phyloP scores from a whole-genome alignment of 2,888 invertebrate genomes.

The Oegoconia quadripuncta region DNA sequence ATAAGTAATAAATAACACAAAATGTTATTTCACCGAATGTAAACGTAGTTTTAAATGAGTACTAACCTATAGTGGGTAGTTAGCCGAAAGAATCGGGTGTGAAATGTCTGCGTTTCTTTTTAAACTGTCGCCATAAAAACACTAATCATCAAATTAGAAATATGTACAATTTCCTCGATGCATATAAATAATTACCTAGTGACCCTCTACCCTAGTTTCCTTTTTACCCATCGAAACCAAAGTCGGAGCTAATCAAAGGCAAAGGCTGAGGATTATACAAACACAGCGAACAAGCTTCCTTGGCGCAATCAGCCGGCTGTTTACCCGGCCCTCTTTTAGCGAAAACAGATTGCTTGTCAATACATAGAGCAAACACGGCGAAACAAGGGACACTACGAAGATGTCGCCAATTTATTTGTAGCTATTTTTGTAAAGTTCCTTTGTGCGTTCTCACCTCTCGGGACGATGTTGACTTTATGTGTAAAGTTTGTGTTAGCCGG shows the following conservation, averaged over 20 bases:
- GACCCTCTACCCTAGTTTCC: slow-evolving; percentile 23
- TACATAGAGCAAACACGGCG: slow-evolving; percentile 56
- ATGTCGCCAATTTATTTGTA: slow-evolving; percentile 44
- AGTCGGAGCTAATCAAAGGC: slow-evolving; percentile 59
- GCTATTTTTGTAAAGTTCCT: slow-evolving; percentile 33
- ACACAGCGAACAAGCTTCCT: slow-evolving; percentile 49
- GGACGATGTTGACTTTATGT: slow-evolving; percentile 28
- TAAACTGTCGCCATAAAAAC: too few relatives aligned
- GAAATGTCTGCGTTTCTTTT: too few relatives aligned
- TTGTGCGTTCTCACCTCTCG: slow-evolving; percentile 31
- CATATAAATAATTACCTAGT: slow-evolving; percentile 23
- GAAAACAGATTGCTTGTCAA: slow-evolving; percentile 68
- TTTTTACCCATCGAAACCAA: slow-evolving; percentile 21
- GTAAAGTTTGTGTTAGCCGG: slow-evolving; percentile 23
- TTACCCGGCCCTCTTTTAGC: slow-evolving; percentile 58
- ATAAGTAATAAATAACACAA: too few relatives aligned
- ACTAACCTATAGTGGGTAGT: too few relatives aligned
- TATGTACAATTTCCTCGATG: background rate
- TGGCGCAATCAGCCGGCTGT: slow-evolving; percentile 63
- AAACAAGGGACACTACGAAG: slow-evolving; percentile 43
- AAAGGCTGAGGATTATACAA: slow-evolving; percentile 49
- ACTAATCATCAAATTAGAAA: background rate
- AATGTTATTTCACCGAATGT: too few relatives aligned
- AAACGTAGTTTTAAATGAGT: too few relatives aligned
- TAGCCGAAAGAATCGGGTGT: too few relatives aligned